Base-by-base conservation (phyloP, 35 echinoderm and acorn worm genomes). In the Ophioderma brevispina region DNA sequence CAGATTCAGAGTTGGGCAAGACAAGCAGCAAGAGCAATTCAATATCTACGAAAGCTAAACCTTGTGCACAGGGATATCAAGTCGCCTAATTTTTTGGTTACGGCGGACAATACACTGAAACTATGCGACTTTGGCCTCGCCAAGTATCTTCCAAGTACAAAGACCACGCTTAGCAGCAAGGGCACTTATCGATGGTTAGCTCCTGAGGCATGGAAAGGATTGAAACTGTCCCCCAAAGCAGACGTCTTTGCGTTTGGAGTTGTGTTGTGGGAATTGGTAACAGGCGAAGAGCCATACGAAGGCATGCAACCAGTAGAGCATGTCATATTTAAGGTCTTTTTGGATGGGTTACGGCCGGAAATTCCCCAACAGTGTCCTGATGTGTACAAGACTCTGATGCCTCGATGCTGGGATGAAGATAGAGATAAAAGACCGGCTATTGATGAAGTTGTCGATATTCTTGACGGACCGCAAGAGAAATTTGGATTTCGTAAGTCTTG, bases 81-180 rank as follows among this genome's bases (percentile, higher is more conserved):
- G 38, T 82, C 80, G 25, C 80, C 80, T 13, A 82, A 82, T 40
- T 40, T 82, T 1, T n/a, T 82, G 1, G 42, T 82, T 3, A 82
- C 32, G 37, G 35, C 37, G 1, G 80, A 82, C 42, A 38, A 40
- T 21, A 82, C 80, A 1, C 19, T 82, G 17, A 82, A 82, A 43
- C 37, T 82, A 0, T 82, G 80, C 25, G 80, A 82, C 80, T 82
- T 82, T 6, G 80, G 80, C 1, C 8, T 43, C 0, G 35, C 80
- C n/a, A 37, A 43, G 37, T 31, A 37, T 41, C 28, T 38, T 23
- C 37, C 1, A 1, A 13, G 41, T 1, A 82, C 80, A 5, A 32
- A 31, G 11, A 38, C 35, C 17, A 82, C 80, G 0, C 13, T 4
- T 32, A 40, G 0, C 6, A 38, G 37, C 0, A 0, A 38, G 17